These are phyloP conservation scores for Trisateles emortualis DNA, from an alignment of 2,888 invertebrate genomes.

Conservation along the genomic window DNA sequence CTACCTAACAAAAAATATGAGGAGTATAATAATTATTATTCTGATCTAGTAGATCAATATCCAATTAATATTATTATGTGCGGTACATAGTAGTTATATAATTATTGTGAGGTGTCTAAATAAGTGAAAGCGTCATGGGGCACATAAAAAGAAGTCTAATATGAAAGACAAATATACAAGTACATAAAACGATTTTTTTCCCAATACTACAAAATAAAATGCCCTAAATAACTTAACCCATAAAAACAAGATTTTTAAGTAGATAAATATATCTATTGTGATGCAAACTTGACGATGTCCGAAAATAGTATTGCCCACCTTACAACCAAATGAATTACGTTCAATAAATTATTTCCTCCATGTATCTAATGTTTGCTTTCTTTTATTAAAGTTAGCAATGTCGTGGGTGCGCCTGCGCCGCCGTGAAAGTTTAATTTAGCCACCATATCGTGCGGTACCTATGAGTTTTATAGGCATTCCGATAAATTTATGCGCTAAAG, in stretches of 20 bases:
- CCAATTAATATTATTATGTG: too few relatives aligned
- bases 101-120: too few relatives aligned
- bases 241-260: neutral
- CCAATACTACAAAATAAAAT: neutral
- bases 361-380: conserved; percentile 59
- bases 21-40: too few relatives aligned
- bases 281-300: neutral
- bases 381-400: conserved; percentile 57
- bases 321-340: conserved; percentile 50
- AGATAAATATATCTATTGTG: neutral
- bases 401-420: conserved; percentile 46
- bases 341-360: conserved; percentile 56
- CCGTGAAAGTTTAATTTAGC: conserved; percentile 55
- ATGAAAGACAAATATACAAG: too few relatives aligned
- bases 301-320: conserved; percentile 40
- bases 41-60: too few relatives aligned
- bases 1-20: too few relatives aligned
- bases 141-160: too few relatives aligned
- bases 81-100: too few relatives aligned
- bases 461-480: conserved; percentile 34
- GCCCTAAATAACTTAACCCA: neutral
- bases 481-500: conserved; percentile 41
- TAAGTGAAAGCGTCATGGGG: too few relatives aligned
- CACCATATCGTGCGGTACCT: conserved; percentile 44
- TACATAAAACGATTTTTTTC: neutral